Percentiles rank a stretch among this genome's conserved stretches.
phyloP scores from a whole-genome alignment of 2,797 vertebrate genomes.

The Argyrosomus regius region DNA sequence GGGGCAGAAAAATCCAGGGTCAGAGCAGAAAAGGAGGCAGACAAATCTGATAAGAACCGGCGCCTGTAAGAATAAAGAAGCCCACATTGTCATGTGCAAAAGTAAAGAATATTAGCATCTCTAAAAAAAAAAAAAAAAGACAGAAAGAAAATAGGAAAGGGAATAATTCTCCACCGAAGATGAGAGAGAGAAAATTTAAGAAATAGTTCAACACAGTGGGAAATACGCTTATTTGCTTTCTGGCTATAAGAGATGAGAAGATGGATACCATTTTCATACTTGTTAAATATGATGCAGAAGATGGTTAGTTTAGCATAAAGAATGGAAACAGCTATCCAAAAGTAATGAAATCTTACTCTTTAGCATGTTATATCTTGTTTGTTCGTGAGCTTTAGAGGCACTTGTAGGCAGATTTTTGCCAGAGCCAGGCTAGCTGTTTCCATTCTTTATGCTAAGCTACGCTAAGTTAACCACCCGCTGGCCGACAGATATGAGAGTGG shows the following conservation, averaged over 20 bases:
- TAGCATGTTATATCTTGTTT: neutral
- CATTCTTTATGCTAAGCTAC: conserved; percentile 7
- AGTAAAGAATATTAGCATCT: conserved; percentile 10
- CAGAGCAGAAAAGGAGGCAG: conserved; percentile 24
- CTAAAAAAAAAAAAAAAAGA: conserved; percentile 12
- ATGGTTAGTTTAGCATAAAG: neutral
- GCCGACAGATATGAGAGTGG: neutral
- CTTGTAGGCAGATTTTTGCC: neutral
- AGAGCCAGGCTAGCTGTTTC: neutral
- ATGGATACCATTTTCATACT: neutral
- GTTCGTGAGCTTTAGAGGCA: neutral
- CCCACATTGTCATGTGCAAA: conserved; percentile 38
- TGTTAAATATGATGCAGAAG: conserved; percentile 1
- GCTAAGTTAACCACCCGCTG: neutral
- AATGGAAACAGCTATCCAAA: neutral
- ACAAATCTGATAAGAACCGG: conserved; percentile 8
- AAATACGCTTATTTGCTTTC: neutral
- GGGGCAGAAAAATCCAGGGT: conserved; percentile 4
- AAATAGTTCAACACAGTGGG: neutral
- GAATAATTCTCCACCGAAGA: neutral
- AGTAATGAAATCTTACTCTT: neutral
- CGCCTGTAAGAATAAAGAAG: conserved; percentile 33
- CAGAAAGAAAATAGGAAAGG: neutral
- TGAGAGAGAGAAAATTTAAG: neutral
- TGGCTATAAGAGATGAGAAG: neutral